Base-by-base conservation (phyloP, 2,113 vertebrate species). In the Rhagologus leucostigma region DNA sequence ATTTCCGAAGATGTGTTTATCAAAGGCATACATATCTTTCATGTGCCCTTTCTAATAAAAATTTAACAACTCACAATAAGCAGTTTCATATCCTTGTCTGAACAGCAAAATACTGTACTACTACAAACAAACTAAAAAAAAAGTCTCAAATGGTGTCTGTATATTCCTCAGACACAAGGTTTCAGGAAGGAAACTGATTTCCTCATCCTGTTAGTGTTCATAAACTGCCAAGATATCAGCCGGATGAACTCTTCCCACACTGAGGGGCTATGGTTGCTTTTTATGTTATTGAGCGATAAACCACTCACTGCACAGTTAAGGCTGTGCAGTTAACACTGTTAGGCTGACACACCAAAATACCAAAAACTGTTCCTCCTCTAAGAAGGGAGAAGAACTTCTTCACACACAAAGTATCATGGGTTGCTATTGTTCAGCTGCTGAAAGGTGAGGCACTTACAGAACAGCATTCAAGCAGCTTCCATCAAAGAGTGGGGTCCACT, bases 141-240 rank as follows among this genome's bases (percentile, higher is more conserved):
- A 35, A 14, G 14, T 69, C 73, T 95, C 68, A 41, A 94, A 91
- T 75, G 87, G 92, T 94, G 80, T 96, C 96, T 85, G 75, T 89
- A 92, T 95, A 92, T 83, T 96, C 93, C 91, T 96, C 95, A 96
- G 96, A 96, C 86, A 94, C 84, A 92, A 97, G 88, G 92, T 84
- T 97, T 95, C 97, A 98, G 98, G 98, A 99, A 98, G 98, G 98
- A 98, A 98, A 91, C 96, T 91, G 92, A 97, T 97, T 99, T 99
- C 98, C 98, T 97, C 97, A 97, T 97, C 97, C 97, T 97, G 97
- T 96, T 92, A 59, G 83, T 79, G 83, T 75, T 80, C 92, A 80
- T 73, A 49, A 93, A 84, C 94, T 89, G 96, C 91, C 94, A 94
- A 95, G 89, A 89, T 65, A 59, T 85, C 95, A 96, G 84, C 78